Evolutionary conservation across 2,113 vertebrate species (phyloP), one percentile per base, ranked within the genome.

Genomic region (Pipra filicauda): DNA sequence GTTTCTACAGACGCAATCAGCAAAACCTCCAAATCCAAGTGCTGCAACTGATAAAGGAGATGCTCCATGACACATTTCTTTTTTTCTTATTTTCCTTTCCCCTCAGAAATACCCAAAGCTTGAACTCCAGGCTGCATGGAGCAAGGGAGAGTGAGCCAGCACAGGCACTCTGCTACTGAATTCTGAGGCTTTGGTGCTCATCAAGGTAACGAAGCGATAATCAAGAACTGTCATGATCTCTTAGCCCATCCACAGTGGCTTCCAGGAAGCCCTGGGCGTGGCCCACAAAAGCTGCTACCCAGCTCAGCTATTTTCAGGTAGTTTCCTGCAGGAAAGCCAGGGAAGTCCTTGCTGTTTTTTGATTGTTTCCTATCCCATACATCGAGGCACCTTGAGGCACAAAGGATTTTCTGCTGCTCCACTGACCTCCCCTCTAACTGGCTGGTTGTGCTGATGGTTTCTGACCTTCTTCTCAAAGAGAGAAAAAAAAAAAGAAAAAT

Each of bases 381-480:
- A 7, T 31, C 0, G 1, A 44, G 18, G 18, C 15, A 64, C 11
- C 12, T 31, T 0, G 1, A 44, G 18, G 18, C 15, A 64, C 11
- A 10, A 62, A 44, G 41, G 17, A 24, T n/a, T 39, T n/a, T 58
- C 69, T 44, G 48, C 15, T 21, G n/a, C 51, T 79, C 30, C 35
- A 31, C 46, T 0, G 0, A 31, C 55, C 41, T 41, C 48, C 19
- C 22, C 49, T 14, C 31, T 28, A 35, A 12, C 31, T 44, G 35
- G 14, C 30, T 69, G 54, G 0, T 31, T 39, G 28, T 77, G 54
- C 43, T 49, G 24, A 9, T 35, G 18, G 17, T 48, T 74, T 66
- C 85, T 6, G 30, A 44, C 7, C 8, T 19, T 18, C 46, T 58
- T 28, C 28, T 23, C 6, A 57, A 64, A 48, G 51, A 17, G 3